A percentile compares a stretch with the other conserved stretches of the same genome.
Evolutionary conservation across 2,797 vertebrate species (phyloP).

Genomic region (Anguilla marmorata): DNA sequence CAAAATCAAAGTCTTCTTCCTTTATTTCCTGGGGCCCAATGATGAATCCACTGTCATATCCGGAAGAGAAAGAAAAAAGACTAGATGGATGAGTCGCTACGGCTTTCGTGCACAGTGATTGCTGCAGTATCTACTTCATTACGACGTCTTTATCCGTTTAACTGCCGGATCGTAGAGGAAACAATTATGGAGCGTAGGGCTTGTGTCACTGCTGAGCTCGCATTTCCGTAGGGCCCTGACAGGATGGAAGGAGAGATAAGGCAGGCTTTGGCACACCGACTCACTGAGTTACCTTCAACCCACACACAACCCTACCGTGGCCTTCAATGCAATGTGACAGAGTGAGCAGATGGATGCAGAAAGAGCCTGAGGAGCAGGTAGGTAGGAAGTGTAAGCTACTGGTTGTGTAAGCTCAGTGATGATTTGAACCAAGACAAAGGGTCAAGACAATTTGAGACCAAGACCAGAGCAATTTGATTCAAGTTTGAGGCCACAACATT

Average conservation of each 20-base stretch:
- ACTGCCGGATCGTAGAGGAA: conserved; percentile 36
- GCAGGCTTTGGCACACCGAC: background rate
- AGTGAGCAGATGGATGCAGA: background rate
- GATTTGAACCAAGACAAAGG: too few species aligned
- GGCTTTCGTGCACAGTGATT: conserved; percentile 60
- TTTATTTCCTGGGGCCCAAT: conserved; percentile 76
- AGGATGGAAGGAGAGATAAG: background rate
- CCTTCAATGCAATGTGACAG: background rate
- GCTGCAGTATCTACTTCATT: conserved; percentile 52
- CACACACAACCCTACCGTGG: background rate
- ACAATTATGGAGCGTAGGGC: conserved; percentile 31
- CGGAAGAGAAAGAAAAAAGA: conserved; percentile 35
- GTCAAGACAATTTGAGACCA: too few species aligned
- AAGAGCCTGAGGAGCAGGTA: background rate
- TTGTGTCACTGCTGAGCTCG: conserved; percentile 37
- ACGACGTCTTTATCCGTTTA: conserved; percentile 51
- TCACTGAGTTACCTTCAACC: background rate
- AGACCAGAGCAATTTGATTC: too few species aligned
- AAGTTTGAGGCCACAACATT: too few species aligned
- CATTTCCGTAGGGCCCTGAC: background rate
- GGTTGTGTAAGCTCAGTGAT: background rate
- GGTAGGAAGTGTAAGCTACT: too few species aligned
- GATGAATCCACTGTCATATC: conserved; percentile 67
- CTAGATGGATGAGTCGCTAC: conserved; percentile 45
- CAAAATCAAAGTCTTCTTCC: conserved; percentile 94